Percentiles rank a stretch among this genome's conserved stretches.
Conservation (phyloP, 2,888 invertebrate species). For the Atethmia centrago region DNA sequence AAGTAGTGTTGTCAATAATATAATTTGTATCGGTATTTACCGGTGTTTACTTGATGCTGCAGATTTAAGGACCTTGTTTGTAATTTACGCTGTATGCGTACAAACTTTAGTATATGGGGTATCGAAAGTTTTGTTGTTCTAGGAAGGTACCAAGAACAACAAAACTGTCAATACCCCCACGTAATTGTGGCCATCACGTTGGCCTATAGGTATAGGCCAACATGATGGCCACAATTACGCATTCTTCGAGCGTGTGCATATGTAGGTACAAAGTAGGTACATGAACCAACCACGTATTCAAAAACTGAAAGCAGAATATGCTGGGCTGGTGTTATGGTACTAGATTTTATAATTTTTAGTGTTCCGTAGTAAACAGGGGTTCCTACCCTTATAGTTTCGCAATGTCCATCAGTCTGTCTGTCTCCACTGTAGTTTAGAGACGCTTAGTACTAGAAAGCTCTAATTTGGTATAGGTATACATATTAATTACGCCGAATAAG, state of each 20-base stretch:
- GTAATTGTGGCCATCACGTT: too few relatives aligned
- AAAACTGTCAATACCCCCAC: too few relatives aligned
- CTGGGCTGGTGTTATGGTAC: not conserved
- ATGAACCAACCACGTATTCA: not conserved
- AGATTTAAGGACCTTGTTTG: slow-evolving; percentile 14
- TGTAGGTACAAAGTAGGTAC: not conserved
- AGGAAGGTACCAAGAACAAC: too few relatives aligned
- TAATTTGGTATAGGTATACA: too few relatives aligned
- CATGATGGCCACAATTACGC: not conserved
- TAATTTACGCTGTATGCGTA: not conserved
- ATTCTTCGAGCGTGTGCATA: not conserved
- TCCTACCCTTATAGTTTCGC: too few relatives aligned
- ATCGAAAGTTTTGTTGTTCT: not conserved
- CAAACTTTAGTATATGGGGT: not conserved
- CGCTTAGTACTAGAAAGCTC: too few relatives aligned
- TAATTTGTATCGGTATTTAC: slow-evolving; percentile 21
- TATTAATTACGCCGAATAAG: too few relatives aligned
- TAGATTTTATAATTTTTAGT: not conserved
- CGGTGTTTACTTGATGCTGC: slow-evolving; percentile 22
- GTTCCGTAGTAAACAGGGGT: too few relatives aligned
- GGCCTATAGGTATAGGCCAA: not conserved
- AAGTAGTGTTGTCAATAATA: slow-evolving; percentile 23
- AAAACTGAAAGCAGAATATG: not conserved
- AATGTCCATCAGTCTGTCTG: too few relatives aligned
- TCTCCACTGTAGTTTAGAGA: too few relatives aligned